These are phyloP conservation scores for Phrynosoma blainvillii DNA, from an alignment of 2,113 vertebrate genomes.

Conservation along the genomic window DNA sequence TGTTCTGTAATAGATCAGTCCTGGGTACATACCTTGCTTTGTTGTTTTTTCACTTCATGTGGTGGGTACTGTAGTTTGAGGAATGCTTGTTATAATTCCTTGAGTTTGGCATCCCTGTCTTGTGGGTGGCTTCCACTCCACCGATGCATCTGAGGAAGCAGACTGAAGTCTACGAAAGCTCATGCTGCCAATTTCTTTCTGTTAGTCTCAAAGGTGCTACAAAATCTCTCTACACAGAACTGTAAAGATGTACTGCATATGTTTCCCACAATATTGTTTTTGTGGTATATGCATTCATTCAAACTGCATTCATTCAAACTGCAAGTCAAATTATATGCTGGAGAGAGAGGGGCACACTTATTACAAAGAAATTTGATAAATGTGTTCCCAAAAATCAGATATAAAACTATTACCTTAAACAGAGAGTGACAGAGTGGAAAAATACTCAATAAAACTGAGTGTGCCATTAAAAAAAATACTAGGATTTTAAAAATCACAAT, in stretches of 20 bases:
- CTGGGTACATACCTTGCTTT: too few species aligned
- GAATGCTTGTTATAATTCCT: too few species aligned
- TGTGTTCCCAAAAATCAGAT: neutral
- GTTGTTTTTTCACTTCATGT: too few species aligned
- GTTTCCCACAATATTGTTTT: neutral
- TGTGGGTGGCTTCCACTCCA: too few species aligned
- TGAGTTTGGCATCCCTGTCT: too few species aligned
- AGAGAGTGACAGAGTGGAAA: neutral
- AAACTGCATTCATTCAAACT: neutral
- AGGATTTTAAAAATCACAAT: neutral
- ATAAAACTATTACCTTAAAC: neutral
- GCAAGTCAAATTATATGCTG: neutral
- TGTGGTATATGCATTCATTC: neutral
- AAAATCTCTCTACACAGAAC: too few species aligned
- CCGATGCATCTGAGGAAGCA: too few species aligned
- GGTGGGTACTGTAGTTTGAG: too few species aligned
- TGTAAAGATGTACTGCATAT: neutral
- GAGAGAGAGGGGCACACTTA: neutral
- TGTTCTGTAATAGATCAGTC: too few species aligned
- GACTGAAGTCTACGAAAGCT: too few species aligned
- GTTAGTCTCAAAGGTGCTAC: too few species aligned
- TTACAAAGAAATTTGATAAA: neutral
- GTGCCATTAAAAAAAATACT: neutral
- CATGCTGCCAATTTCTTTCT: too few species aligned
- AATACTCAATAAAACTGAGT: conserved; percentile 12